Percentiles rank a stretch among this genome's conserved stretches.
These are phyloP conservation scores for Aplochiton taeniatus DNA, from an alignment of 2,797 vertebrate species.

Conservation along the genomic window DNA sequence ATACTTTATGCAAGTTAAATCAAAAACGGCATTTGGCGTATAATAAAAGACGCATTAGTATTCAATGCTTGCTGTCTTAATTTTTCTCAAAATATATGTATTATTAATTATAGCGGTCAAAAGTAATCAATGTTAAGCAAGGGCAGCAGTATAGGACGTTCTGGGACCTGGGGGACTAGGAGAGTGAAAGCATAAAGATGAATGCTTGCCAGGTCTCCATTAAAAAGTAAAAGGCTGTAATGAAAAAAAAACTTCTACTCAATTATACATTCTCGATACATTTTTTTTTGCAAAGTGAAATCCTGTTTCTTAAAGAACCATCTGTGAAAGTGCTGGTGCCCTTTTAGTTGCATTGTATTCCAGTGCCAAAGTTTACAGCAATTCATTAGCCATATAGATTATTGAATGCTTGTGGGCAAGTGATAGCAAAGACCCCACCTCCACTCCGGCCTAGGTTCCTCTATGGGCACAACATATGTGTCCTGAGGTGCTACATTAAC, in stretches of 20 bases:
- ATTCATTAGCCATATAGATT: no score
- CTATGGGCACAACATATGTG: no score
- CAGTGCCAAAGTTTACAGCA: no score
- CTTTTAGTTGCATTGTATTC: no score
- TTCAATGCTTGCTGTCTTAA: neutral
- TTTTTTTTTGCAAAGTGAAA: no score
- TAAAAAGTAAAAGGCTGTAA: neutral
- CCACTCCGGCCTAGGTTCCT: no score
- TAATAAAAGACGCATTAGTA: conserved; percentile 9
- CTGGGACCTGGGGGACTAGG: neutral
- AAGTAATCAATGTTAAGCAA: conserved; percentile 23
- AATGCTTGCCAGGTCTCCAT: neutral
- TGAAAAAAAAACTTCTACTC: no score
- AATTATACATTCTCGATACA: no score
- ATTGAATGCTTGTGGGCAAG: no score
- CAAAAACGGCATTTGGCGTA: neutral
- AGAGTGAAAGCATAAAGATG: neutral
- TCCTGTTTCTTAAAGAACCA: no score
- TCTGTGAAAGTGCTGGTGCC: no score
- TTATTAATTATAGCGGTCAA: conserved; percentile 8
- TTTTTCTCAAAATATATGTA: neutral
- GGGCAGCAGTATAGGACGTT: neutral
- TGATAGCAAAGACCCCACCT: no score
- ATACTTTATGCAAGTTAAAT: conserved; percentile 22
- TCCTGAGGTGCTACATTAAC: neutral